Evolutionary conservation across 1,140 invertebrate species (phyloP).

Genomic region (Diachasma alloeum): DNA sequence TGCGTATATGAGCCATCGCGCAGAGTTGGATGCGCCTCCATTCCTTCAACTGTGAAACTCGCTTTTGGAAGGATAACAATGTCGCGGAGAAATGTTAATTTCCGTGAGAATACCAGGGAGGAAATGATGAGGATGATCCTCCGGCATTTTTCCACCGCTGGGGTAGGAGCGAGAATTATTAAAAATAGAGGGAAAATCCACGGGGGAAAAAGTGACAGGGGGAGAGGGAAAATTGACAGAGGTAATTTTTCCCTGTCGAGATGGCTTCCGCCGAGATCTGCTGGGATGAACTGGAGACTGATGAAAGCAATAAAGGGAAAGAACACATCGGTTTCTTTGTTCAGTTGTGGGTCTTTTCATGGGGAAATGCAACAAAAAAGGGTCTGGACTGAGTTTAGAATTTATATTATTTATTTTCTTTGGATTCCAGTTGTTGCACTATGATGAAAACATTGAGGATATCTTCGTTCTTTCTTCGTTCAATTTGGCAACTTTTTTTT

Average conservation of each 20-base stretch:
- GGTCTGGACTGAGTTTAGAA: no score
- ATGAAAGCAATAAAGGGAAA: neutral
- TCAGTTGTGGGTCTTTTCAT: no score
- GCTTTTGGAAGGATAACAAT: neutral
- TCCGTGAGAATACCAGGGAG: constrained; percentile 14
- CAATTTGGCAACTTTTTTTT: no score
- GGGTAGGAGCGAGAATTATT: neutral
- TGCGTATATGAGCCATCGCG: neutral
- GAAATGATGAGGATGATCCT: constrained; percentile 22
- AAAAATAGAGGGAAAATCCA: neutral
- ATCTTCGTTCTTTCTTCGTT: no score
- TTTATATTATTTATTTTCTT: no score
- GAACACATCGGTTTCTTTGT: neutral
- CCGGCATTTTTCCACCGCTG: neutral
- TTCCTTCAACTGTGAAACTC: neutral
- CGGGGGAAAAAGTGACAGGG: neutral
- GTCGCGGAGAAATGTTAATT: constrained; percentile 17
- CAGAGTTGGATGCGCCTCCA: neutral
- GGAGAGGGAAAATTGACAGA: constrained; percentile 1
- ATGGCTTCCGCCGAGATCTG: neutral
- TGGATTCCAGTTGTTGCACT: no score
- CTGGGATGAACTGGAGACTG: neutral
- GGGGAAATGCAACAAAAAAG: no score
- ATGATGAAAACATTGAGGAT: no score
- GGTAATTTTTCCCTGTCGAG: neutral